Conservation (phyloP, 2,113 vertebrate genomes). For the Andinoacara biseriatus region DNA sequence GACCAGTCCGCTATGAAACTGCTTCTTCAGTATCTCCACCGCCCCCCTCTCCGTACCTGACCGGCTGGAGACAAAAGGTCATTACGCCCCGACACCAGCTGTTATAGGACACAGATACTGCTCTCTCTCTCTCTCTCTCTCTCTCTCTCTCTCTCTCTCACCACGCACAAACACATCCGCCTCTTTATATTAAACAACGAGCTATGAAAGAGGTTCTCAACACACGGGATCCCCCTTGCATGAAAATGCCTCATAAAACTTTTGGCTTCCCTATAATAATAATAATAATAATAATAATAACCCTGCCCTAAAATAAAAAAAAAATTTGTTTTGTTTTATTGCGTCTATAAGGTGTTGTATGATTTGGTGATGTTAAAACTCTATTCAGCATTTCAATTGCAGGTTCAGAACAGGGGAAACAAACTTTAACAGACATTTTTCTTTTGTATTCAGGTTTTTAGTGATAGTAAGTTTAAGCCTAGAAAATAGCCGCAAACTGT, state of each 20-base stretch:
- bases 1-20: conserved; percentile 53
- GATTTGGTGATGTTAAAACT: no score
- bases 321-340: no score
- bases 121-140: background rate
- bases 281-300: no score
- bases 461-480: no score
- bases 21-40: conserved; percentile 57
- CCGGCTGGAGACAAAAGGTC: conserved; percentile 71
- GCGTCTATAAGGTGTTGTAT: no score
- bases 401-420: no score
- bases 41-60: conserved; percentile 63
- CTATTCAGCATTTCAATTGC: no score
- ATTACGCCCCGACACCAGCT: conserved; percentile 55
- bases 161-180: background rate
- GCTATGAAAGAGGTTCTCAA: background rate
- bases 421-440: no score
- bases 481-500: no score
- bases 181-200: conserved; percentile 4
- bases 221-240: background rate
- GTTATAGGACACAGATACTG: conserved; percentile 21
- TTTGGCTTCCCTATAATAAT: background rate
- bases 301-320: no score
- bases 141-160: background rate
- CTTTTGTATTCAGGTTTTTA: no score
- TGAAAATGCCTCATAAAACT: background rate